Base-by-base conservation (phyloP, 1,140 invertebrate species). In the Magallana gigas region DNA sequence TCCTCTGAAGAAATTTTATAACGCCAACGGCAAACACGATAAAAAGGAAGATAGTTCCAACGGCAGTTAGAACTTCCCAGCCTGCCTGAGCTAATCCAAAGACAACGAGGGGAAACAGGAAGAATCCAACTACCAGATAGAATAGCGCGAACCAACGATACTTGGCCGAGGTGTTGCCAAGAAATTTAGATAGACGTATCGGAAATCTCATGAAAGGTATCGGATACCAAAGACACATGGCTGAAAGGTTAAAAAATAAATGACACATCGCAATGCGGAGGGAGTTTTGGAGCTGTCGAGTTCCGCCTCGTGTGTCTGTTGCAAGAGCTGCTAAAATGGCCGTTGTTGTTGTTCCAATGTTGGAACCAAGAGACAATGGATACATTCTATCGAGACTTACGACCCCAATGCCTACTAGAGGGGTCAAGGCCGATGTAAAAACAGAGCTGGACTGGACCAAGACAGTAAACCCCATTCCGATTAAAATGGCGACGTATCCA, bases 341-440 rank as follows among this genome's bases (percentile, higher is more conserved):
- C 0, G 96, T 96, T 6, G 96, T 95, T 0, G 96, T 97, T 8
- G 96, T 96, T 29, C 96, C 96, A 83, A 96, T 94, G 91, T 96
- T 96, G 5, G 96, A 95, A 6, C 96, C 96, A 8, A 96, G 90
- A 8, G 96, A 96, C 7, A 96, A 91, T 0, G 96, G 96, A 91
- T 96, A 96, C 89, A 96, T 95, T 48, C 96, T 91, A 68, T 96
- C 96, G 12, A 96, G 87, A 14, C 94, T 93, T n/a, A 96, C 94
- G 11, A 96, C 94, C 1, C 96, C 96, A 8, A 96, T 90, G 4
- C 96, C 96, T 8, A 96, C 96, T 2, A 96, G 93, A 1, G 96
- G 96, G 1, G 96, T 96, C 12, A 96, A 92, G 1, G 96, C 95
- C 16, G 96, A 96, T 1, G 96, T 96, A 91, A 96, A 96, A 18